These are phyloP conservation scores for Calameuta pallipes DNA, from an alignment of 2,888 invertebrate genomes.

Conservation along the genomic window DNA sequence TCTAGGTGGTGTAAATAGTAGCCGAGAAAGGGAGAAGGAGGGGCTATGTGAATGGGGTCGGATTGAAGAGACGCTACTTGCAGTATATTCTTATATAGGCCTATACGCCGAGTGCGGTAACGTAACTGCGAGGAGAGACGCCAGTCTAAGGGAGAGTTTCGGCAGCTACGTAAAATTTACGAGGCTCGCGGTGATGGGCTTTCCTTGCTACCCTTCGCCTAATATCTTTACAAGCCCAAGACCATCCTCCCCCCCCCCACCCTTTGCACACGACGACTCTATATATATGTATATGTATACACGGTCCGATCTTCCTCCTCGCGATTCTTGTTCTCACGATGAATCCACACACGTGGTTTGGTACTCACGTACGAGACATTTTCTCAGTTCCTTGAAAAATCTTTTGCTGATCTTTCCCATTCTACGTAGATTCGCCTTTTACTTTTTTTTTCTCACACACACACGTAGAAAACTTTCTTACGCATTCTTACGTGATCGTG, in stretches of 20 bases:
- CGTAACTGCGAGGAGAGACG: conserved; percentile 21
- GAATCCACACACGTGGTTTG: too few relatives aligned
- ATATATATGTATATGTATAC: conserved; percentile 14
- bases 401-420: too few relatives aligned
- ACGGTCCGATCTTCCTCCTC: conserved; percentile 20
- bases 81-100: conserved; percentile 61
- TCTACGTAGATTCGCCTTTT: too few relatives aligned
- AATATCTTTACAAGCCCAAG: conserved; percentile 57
- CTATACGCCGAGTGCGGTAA: conserved; percentile 23
- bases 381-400: too few relatives aligned
- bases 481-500: too few relatives aligned
- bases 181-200: conserved; percentile 61
- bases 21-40: neutral
- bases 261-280: conserved; percentile 27
- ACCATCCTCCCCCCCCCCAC: conserved; percentile 5
- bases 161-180: conserved; percentile 59
- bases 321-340: conserved; percentile 15
- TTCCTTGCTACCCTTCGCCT: conserved; percentile 59
- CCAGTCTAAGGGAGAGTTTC: conserved; percentile 41
- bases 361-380: too few relatives aligned
- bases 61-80: conserved; percentile 52
- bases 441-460: too few relatives aligned
- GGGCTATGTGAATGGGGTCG: conserved; percentile 28
- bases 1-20: too few relatives aligned
- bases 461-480: too few relatives aligned